A percentile compares a stretch with the other conserved stretches of the same genome.
These are phyloP conservation scores for Sabatieria punctata DNA, from an alignment of 2,888 invertebrate species.

Conservation along the genomic window DNA sequence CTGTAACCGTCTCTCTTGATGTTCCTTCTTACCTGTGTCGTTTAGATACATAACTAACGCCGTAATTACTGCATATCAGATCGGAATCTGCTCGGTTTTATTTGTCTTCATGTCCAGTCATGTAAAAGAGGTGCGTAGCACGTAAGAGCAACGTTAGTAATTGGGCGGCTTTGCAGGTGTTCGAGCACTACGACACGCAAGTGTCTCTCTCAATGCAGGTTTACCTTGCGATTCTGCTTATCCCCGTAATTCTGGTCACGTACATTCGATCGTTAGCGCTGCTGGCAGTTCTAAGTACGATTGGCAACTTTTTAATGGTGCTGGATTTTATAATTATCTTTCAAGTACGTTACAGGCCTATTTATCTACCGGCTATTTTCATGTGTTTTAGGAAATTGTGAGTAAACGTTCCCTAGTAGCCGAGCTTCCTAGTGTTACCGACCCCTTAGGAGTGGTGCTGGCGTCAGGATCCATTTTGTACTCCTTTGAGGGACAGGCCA, in stretches of 20 bases:
- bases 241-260: slow-evolving; percentile 16
- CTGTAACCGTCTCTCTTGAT: slow-evolving; percentile 15
- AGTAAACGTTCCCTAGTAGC: background rate
- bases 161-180: background rate
- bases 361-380: background rate
- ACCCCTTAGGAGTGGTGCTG: slow-evolving; percentile 19
- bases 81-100: slow-evolving; percentile 21
- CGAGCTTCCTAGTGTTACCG: slow-evolving; percentile 17
- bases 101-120: slow-evolving; percentile 6
- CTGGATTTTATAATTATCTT: slow-evolving; percentile 19
- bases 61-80: slow-evolving; percentile 18
- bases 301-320: slow-evolving; percentile 23
- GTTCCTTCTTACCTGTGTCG: slow-evolving; percentile 9
- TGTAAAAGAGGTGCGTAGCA: slow-evolving; percentile 1
- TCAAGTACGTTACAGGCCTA: slow-evolving; percentile 8
- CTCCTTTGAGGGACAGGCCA: slow-evolving; percentile 26
- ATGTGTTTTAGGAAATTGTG: too few species aligned
- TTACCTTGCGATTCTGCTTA: slow-evolving; percentile 13
- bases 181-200: background rate
- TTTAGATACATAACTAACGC: slow-evolving; percentile 20
- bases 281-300: slow-evolving; percentile 19
- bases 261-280: slow-evolving; percentile 15
- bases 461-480: slow-evolving; percentile 25
- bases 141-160: too few species aligned
- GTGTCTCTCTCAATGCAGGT: background rate